These are phyloP conservation scores for Allobates femoralis DNA, from an alignment of 2,797 vertebrate genomes.

Conservation along the genomic window DNA sequence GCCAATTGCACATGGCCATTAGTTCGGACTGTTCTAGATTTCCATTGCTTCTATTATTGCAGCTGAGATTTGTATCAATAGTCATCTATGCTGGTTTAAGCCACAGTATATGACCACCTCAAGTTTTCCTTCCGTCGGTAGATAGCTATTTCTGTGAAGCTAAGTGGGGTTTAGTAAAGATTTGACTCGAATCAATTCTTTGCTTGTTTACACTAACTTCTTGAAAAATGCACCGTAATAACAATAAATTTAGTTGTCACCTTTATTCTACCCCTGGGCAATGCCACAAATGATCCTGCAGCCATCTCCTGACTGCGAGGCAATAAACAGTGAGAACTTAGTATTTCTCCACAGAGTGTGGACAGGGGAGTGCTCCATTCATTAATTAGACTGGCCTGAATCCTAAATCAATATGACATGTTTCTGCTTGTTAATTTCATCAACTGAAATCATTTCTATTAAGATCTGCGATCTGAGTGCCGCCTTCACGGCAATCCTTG, in stretches of 20 bases:
- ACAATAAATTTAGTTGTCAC: constrained; percentile 8
- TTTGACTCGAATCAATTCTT: constrained; percentile 17
- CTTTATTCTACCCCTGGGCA: constrained; percentile 11
- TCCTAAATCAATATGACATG: constrained; percentile 53
- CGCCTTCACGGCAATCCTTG: constrained; percentile 17
- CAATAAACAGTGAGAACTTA: constrained; percentile 13
- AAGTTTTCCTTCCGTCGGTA: neutral
- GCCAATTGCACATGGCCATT: neutral
- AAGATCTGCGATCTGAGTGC: constrained; percentile 15
- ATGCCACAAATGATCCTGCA: neutral
- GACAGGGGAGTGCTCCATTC: constrained; percentile 12
- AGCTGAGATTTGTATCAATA: neutral
- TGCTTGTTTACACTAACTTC: neutral
- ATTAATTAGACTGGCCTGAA: constrained; percentile 34
- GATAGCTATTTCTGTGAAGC: neutral
- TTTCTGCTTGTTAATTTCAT: constrained; percentile 56
- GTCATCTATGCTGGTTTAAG: neutral
- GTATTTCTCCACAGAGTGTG: neutral
- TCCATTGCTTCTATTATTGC: neutral
- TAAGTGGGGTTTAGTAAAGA: neutral
- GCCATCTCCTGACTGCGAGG: constrained; percentile 12
- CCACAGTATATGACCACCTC: neutral
- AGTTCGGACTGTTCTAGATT: neutral
- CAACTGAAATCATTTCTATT: constrained; percentile 48
- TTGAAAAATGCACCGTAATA: neutral